phyloP scores from a whole-genome alignment of 2,113 vertebrate species.

The Cololabis saira region DNA sequence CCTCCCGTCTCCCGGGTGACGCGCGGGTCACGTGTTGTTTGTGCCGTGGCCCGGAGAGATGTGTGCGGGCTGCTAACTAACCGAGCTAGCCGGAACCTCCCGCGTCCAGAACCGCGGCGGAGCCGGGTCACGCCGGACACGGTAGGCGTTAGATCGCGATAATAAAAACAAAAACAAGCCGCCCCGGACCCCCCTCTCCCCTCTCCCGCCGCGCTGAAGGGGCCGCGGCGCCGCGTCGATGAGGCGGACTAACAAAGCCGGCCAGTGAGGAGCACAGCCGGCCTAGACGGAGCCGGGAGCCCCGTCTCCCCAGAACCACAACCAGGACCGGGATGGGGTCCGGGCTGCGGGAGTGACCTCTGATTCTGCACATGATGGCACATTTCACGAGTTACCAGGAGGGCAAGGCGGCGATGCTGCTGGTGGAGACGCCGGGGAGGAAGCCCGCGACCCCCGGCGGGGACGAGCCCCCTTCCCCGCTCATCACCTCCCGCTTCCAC shows the following conservation, averaged over 20 bases:
- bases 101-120: slow-evolving; percentile 62
- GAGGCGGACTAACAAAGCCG: slow-evolving; percentile 48
- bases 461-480: slow-evolving; percentile 80
- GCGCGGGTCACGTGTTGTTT: slow-evolving; percentile 89
- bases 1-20: slow-evolving; percentile 69
- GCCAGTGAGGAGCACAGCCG: slow-evolving; percentile 50
- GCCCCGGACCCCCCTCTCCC: too few species aligned
- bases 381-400: slow-evolving; percentile 82
- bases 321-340: slow-evolving; percentile 82
- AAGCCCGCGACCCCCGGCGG: slow-evolving; percentile 69
- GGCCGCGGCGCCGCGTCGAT: slow-evolving; percentile 10
- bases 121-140: slow-evolving; percentile 76
- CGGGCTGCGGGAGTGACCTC: slow-evolving; percentile 75
- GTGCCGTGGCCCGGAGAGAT: slow-evolving; percentile 84
- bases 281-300: slow-evolving; percentile 72
- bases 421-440: slow-evolving; percentile 76
- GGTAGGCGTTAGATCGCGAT: slow-evolving; percentile 64
- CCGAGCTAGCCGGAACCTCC: slow-evolving; percentile 70
- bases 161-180: too few species aligned
- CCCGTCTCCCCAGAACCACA: too few species aligned
- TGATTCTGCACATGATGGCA: slow-evolving; percentile 82
- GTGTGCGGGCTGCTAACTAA: slow-evolving; percentile 80
- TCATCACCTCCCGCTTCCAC: slow-evolving; percentile 73
- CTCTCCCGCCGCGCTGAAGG: slow-evolving; percentile 36
- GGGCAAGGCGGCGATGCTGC: slow-evolving; percentile 77